Base-by-base conservation (phyloP, 1,140 invertebrate genomes). In the Drosophila tristis region DNA sequence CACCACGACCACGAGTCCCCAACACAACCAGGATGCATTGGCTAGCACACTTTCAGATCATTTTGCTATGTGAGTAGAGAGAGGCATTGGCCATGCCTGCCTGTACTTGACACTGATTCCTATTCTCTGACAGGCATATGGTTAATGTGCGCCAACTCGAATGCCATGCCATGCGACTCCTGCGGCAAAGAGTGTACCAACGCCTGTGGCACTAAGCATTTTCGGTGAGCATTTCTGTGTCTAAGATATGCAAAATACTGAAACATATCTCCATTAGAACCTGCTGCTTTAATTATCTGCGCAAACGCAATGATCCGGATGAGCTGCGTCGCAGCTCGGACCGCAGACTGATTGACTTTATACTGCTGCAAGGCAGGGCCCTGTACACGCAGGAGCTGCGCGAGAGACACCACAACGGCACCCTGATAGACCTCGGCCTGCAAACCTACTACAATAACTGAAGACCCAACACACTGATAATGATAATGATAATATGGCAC, bases 181-280 rank as follows among this genome's bases (percentile, higher is more conserved):
- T 94, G 93, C 49, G 93, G 93, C 8, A 93, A 92, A 55, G 93
- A 94, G 63, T 94, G 93, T 64, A 90, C 92, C 42, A 91, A 91
- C 20, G 93, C 93, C 1, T 94, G 93, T 48, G 93, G 93, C n/a
- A 94, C 93, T 0, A 92, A 93, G 25, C 93, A 93, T 55, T 94
- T 94, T 78, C 80, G 93, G 64, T 92, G 50, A 74, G 66, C 8
- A 31, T 31, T 31, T 26, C 20, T 1, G 20, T 20, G 20, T 20
- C 20, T 0, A 20, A 20, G 20, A 20, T 20, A 20, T 20, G 1
- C 20, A 20, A 25, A 20, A 8, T 16, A 42, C 26, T 44, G 3
- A 7, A 11, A n/a, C 2, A 13, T 1, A 20, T 1, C 4, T 39
- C 31, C 0, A 2, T 13, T 49, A 91, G 90, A 8, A 91, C 91